A percentile compares a stretch with the other conserved stretches of the same genome.
These are phyloP conservation scores for Stigmatopora nigra DNA, from an alignment of 2,113 vertebrate genomes.

Conservation along the genomic window DNA sequence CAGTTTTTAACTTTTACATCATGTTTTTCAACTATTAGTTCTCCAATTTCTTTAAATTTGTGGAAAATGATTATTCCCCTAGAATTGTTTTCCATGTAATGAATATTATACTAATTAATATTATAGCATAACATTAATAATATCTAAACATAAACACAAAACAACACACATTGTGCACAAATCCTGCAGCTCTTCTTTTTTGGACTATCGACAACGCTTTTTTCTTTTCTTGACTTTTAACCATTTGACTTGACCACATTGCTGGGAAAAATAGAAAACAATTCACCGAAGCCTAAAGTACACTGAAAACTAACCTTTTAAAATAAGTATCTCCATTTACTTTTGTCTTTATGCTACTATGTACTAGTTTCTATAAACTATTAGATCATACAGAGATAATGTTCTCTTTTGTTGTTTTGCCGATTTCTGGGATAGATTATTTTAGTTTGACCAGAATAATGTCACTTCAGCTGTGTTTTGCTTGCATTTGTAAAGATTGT, in stretches of 20 bases:
- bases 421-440: conserved; percentile 27
- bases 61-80: no score
- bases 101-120: no score
- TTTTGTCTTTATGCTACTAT: conserved; percentile 8
- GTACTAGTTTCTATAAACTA: conserved; percentile 31
- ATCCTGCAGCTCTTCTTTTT: not conserved
- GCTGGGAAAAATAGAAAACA: not conserved
- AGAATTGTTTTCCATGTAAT: no score
- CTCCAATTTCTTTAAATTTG: no score
- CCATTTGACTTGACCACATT: not conserved
- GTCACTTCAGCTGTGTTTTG: conserved; percentile 24
- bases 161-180: no score
- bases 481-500: conserved; percentile 25
- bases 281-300: not conserved
- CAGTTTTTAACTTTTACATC: no score
- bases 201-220: not conserved
- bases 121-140: no score
- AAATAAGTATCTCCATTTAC: conserved; percentile 1
- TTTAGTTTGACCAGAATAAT: conserved; percentile 46
- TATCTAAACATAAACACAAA: no score
- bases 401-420: conserved; percentile 31
- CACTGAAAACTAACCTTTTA: not conserved
- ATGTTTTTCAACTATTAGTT: no score
- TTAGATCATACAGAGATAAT: conserved; percentile 29
- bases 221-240: not conserved